Evolutionary conservation across 2,797 vertebrate genomes (phyloP).

Genomic region (Gambelia wislizenii): DNA sequence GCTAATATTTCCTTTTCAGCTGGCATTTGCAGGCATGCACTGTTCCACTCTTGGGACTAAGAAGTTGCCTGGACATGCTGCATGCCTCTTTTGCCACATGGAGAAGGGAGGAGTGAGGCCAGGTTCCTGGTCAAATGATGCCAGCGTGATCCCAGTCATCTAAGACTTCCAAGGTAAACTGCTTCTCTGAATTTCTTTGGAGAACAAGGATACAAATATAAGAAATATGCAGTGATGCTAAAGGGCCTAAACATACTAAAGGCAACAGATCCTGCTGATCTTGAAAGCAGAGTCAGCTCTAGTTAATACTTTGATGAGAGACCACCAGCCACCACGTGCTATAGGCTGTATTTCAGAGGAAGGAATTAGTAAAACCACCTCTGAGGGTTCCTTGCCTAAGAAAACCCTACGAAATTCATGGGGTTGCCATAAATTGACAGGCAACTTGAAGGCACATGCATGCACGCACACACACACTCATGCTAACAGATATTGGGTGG

Average conservation of each 20-base stretch:
- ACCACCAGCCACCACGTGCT: too few relatives aligned
- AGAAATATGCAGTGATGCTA: not conserved
- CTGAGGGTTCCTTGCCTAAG: too few relatives aligned
- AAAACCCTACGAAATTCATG: too few relatives aligned
- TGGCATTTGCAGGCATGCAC: not conserved
- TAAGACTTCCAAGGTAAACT: not conserved
- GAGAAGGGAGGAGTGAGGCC: not conserved
- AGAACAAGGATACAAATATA: not conserved
- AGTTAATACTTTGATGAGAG: too few relatives aligned
- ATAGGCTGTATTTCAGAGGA: too few relatives aligned
- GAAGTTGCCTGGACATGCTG: not conserved
- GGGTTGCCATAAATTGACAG: too few relatives aligned
- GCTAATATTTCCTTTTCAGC: not conserved
- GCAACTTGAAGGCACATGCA: too few relatives aligned
- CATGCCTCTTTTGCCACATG: not conserved
- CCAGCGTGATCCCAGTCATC: not conserved
- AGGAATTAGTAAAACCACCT: too few relatives aligned
- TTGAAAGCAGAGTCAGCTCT: too few relatives aligned
- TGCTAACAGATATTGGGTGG: not conserved
- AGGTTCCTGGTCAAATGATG: not conserved
- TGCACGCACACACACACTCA: not conserved
- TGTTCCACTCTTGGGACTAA: not conserved
- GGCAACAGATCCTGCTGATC: too few relatives aligned
- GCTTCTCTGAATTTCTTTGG: not conserved
- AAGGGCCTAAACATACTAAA: too few relatives aligned